phyloP scores from a whole-genome alignment of 2,797 vertebrate genomes.

The Thaleichthys pacificus region DNA sequence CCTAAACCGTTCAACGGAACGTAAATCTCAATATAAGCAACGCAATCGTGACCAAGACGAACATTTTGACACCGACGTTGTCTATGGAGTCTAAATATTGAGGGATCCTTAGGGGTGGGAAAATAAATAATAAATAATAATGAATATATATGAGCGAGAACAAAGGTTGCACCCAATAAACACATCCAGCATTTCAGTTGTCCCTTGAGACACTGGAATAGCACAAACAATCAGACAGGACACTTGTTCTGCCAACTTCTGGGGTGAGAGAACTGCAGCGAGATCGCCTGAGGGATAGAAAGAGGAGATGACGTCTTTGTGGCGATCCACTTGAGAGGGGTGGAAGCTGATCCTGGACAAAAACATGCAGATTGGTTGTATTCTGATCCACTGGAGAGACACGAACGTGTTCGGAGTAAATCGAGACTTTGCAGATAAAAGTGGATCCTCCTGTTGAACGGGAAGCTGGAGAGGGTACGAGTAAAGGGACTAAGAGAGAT shows the following conservation, averaged over 20 bases:
- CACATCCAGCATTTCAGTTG: too few relatives aligned
- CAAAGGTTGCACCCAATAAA: too few relatives aligned
- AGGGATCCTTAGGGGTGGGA: too few relatives aligned
- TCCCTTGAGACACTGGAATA: background rate
- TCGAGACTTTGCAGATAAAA: slow-evolving; percentile 45
- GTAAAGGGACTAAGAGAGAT: background rate
- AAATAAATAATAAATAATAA: too few relatives aligned
- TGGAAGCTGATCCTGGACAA: slow-evolving; percentile 68
- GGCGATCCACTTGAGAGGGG: slow-evolving; percentile 63
- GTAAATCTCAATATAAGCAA: too few relatives aligned
- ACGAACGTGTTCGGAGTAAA: slow-evolving; percentile 44
- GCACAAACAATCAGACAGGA: background rate
- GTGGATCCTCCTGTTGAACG: slow-evolving; percentile 4
- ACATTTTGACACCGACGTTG: too few relatives aligned
- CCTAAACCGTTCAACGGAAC: too few relatives aligned
- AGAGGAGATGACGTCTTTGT: slow-evolving; percentile 58
- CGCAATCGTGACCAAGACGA: too few relatives aligned
- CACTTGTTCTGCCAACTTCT: background rate
- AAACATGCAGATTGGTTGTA: slow-evolving; percentile 65
- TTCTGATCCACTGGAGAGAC: slow-evolving; percentile 51
- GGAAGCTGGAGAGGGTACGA: background rate
- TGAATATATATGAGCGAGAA: too few relatives aligned
- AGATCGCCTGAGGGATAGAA: background rate
- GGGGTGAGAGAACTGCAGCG: too few relatives aligned
- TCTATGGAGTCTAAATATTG: too few relatives aligned